A percentile compares a stretch with the other conserved stretches of the same genome.
phyloP scores from a whole-genome alignment of 2,797 vertebrate species.

The Phoeniculus purpureus region DNA sequence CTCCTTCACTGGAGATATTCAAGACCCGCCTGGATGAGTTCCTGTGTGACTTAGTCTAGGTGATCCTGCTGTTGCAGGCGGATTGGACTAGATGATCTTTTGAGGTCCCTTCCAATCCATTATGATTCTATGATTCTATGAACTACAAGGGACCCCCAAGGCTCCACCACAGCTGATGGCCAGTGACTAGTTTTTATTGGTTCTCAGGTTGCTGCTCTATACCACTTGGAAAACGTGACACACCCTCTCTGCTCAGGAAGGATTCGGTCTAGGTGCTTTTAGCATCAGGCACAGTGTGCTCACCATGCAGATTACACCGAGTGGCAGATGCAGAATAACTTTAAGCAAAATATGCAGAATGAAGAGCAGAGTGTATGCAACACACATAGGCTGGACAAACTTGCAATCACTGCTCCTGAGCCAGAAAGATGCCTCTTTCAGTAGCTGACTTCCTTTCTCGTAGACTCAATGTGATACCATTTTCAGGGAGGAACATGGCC shows the following conservation, averaged over 20 bases:
- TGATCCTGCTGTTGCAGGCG: too few relatives aligned
- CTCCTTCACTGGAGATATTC: too few relatives aligned
- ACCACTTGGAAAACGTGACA: background rate
- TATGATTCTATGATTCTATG: too few relatives aligned
- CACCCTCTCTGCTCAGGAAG: background rate
- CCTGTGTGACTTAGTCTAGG: too few relatives aligned
- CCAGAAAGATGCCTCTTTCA: conserved; percentile 7
- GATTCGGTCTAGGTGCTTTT: background rate
- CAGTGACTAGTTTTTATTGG: background rate
- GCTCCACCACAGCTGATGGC: background rate
- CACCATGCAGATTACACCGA: background rate
- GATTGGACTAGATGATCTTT: too few relatives aligned
- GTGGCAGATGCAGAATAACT: background rate
- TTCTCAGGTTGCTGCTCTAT: background rate
- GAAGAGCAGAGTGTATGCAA: background rate
- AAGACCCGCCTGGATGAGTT: too few relatives aligned
- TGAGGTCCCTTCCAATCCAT: too few relatives aligned
- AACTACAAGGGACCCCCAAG: rapidly evolving
- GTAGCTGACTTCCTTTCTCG: background rate
- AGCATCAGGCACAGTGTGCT: background rate
- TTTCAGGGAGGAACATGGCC: background rate
- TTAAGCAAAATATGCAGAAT: background rate
- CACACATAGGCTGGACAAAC: background rate
- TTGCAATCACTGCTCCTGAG: background rate
- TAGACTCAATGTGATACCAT: background rate